A percentile compares a stretch with the other conserved stretches of the same genome.
Conservation (phyloP, 2,888 invertebrate genomes). For the Cybosia mesomella region DNA sequence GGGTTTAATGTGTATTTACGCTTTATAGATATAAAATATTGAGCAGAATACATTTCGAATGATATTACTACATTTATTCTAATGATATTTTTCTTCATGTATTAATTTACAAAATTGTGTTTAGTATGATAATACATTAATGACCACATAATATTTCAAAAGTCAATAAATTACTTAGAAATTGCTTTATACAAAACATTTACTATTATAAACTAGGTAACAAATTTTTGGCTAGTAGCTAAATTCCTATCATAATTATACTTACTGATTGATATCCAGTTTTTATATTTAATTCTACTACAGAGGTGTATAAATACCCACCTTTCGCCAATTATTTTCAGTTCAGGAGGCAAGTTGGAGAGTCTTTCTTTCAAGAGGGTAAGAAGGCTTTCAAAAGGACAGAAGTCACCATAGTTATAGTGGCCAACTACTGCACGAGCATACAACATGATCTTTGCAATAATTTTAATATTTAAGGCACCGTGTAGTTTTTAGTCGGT, state of each 20-base stretch:
- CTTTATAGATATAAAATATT: background rate
- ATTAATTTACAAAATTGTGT: no score
- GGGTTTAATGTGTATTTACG: background rate
- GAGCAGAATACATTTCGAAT: background rate
- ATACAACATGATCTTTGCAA: no score
- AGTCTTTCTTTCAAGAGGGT: no score
- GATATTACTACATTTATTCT: background rate
- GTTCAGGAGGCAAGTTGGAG: background rate
- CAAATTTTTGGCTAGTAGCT: background rate
- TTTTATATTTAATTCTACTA: background rate
- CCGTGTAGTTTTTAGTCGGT: no score
- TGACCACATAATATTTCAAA: background rate
- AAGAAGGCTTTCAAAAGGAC: no score
- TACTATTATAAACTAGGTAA: background rate
- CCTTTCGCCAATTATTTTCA: background rate
- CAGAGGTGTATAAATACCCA: no score
- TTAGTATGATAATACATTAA: background rate
- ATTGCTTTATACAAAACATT: background rate
- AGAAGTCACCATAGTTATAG: no score
- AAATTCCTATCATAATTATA: background rate
- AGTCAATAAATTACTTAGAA: conserved; percentile 1
- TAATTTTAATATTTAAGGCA: no score
- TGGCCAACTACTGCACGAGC: no score
- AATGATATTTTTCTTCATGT: background rate
- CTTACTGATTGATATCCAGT: background rate